Conservation (phyloP, 2,888 invertebrate genomes). For the Abscondita cerata region DNA sequence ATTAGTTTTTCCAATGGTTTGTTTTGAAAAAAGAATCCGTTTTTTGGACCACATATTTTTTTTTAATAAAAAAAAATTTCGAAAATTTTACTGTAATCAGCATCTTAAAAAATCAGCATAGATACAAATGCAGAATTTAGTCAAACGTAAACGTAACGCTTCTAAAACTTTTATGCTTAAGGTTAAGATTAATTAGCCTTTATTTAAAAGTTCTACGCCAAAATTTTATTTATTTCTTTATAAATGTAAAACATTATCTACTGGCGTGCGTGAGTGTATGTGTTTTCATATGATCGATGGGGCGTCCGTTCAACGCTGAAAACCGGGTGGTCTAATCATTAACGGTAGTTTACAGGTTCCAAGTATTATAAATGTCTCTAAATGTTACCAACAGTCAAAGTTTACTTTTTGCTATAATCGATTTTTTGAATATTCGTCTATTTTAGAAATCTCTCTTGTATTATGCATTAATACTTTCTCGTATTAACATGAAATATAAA, state of each 20-base stretch:
- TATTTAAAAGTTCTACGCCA: background rate
- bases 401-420: constrained; percentile 21
- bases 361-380: constrained; percentile 34
- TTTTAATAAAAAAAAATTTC: too few species aligned
- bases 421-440: constrained; percentile 8
- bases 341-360: constrained; percentile 44
- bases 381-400: constrained; percentile 23
- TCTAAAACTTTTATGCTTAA: too few species aligned
- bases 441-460: background rate
- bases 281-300: constrained; percentile 44
- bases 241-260: constrained; percentile 29
- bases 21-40: too few species aligned
- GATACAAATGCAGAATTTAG: too few species aligned
- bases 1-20: too few species aligned
- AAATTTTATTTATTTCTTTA: constrained; percentile 15
- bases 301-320: constrained; percentile 41
- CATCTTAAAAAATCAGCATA: too few species aligned
- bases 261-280: constrained; percentile 36
- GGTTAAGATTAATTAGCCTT: too few species aligned
- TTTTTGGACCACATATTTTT: too few species aligned
- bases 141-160: too few species aligned
- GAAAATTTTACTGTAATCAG: too few species aligned
- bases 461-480: too few species aligned
- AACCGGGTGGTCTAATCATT: constrained; percentile 48
- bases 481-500: too few species aligned